Conservation (phyloP, 2,888 invertebrate species). For the Cosmia pyralina region DNA sequence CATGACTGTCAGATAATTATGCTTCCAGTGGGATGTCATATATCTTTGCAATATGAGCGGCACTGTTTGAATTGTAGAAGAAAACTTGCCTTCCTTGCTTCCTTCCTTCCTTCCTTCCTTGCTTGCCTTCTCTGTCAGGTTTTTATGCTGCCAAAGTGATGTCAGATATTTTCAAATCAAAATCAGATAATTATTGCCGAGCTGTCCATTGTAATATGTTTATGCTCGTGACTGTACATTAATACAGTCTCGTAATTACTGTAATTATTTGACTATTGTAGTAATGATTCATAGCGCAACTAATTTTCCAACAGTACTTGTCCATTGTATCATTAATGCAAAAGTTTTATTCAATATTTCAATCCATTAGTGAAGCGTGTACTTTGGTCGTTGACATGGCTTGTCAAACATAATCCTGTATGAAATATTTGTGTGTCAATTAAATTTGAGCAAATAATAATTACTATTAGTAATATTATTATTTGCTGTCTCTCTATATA, state of each 20-base stretch:
- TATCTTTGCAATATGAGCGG: not conserved
- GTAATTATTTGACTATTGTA: not conserved
- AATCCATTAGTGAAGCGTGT: not conserved
- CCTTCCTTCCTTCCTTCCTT: too few species aligned
- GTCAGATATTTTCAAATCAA: too few species aligned
- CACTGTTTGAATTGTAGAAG: not conserved
- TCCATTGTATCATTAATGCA: not conserved
- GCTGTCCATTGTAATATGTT: too few species aligned
- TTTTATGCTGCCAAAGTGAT: too few species aligned
- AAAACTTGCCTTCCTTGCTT: too few species aligned
- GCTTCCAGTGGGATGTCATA: not conserved
- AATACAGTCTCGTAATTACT: not conserved
- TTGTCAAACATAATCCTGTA: not conserved
- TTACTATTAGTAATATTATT: not conserved
- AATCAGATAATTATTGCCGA: too few species aligned
- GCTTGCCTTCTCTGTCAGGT: too few species aligned
- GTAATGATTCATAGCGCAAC: not conserved
- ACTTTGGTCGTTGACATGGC: not conserved
- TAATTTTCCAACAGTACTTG: not conserved
- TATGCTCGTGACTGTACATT: not conserved
- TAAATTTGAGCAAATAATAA: not conserved
- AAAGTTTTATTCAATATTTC: constrained; percentile 15
- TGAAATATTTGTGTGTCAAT: too few species aligned
- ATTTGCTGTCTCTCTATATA: too few species aligned
- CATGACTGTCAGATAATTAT: too few species aligned